phyloP scores from a whole-genome alignment of 2,797 vertebrate genomes.

The Bradypus variegatus region DNA sequence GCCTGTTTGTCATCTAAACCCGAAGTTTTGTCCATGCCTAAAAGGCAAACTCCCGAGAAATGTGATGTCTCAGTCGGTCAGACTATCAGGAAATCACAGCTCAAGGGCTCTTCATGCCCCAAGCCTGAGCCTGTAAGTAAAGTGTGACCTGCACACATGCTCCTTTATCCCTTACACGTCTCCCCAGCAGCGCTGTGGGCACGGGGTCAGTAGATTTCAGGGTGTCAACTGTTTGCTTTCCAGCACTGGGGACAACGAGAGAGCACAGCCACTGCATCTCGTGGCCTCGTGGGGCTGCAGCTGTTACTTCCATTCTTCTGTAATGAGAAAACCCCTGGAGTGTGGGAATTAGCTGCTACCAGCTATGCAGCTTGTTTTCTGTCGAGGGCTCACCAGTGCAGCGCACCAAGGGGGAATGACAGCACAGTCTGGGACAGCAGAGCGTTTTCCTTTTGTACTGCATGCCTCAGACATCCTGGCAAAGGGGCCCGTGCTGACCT shows the following conservation, averaged over 20 bases:
- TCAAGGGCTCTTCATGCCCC: background rate
- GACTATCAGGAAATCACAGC: background rate
- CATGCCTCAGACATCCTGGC: slow-evolving; percentile 42
- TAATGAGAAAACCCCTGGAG: background rate
- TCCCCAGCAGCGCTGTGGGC: background rate
- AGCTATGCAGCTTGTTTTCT: background rate
- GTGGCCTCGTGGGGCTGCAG: background rate
- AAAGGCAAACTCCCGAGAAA: background rate
- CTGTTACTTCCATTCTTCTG: background rate
- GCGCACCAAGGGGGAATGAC: slow-evolving; percentile 28
- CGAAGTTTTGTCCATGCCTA: background rate
- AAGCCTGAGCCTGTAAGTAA: background rate
- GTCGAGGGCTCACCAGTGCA: background rate
- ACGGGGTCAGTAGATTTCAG: background rate
- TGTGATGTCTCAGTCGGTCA: background rate
- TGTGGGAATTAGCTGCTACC: slow-evolving; percentile 1
- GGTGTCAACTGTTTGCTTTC: background rate
- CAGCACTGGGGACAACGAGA: background rate
- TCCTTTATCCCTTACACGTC: background rate
- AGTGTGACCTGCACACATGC: background rate
- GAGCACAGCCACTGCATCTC: background rate
- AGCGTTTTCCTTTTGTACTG: background rate
- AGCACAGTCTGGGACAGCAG: background rate
- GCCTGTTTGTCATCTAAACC: background rate
- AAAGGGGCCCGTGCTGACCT: slow-evolving; percentile 38